Base-by-base conservation (phyloP, 1,140 invertebrate species). In the Triops longicaudatus region DNA sequence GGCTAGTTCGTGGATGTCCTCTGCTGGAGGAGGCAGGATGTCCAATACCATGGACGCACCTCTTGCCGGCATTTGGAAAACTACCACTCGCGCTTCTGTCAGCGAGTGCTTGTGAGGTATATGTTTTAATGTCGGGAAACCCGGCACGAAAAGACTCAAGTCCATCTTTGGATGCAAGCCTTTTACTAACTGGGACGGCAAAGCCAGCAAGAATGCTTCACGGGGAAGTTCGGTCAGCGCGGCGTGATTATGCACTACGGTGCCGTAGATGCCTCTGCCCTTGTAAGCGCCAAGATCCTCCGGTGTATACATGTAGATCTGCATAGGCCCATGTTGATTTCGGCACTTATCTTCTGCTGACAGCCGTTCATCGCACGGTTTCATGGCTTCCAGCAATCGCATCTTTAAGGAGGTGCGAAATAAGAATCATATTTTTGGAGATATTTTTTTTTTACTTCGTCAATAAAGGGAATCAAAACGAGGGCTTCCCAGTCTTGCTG, bases 401-500 rank as follows among this genome's bases (percentile, higher is more conserved):
- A 85, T 83, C 90, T 90, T 79, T 76, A 85, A 83, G 80, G 31
- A 71, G 42, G 0, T 14, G 7, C 31, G 7, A 63, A 14, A 22
- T 22, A 63, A 22, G 14, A 0, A 17, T 6, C 22, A 63, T n/a
- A 22, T 14, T 17, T 63, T 12, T 3, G 0, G 0, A 22, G 22
- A 5, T 63, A 76, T 78, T 78, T 27, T n/a, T 22, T 22, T 6
- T 83, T 81, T 82, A 92, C 91, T 87, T 98, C 95, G 80, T 98
- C 91, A 81, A 99, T 98, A 81, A 99, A 98, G 0, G 97, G 97
- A 81, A 99, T 96, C 0, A 98, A 86, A 9, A 98, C 95, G 0
- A 99, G 92, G 27, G 97, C 97, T 84, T 99, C 97, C 97, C 97
- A 99, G 78, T 98, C 95, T 81, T 98, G 93, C 81, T 89, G 89